Percentiles rank a stretch among this genome's conserved stretches.
phyloP scores from a whole-genome alignment of 2,113 vertebrate genomes.

The Sterrhoptilus dennistouni region DNA sequence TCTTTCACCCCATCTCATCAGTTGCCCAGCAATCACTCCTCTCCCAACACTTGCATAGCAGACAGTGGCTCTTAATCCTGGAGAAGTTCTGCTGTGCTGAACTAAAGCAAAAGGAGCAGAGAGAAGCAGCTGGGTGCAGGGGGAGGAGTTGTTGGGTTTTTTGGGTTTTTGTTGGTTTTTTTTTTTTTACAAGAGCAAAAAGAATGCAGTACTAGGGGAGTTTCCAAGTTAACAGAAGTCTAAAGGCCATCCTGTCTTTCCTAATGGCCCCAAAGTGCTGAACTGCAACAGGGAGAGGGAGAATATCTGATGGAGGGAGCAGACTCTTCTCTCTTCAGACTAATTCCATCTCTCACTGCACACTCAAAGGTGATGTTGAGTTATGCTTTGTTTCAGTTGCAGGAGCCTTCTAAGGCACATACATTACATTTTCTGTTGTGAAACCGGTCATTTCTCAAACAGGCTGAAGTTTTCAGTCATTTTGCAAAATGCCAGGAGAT shows the following conservation, averaged over 20 bases:
- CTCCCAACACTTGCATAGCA: conserved; percentile 20
- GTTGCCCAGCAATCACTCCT: conserved; percentile 45
- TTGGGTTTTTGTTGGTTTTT: background rate
- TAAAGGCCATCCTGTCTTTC: background rate
- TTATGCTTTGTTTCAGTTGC: background rate
- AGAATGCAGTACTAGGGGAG: background rate
- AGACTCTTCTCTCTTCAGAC: background rate
- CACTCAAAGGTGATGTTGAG: background rate
- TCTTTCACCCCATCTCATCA: conserved; percentile 52
- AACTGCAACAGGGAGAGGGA: background rate
- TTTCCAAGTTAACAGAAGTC: background rate
- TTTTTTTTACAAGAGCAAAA: background rate
- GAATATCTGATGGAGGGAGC: background rate
- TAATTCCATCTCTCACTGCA: background rate
- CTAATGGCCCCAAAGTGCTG: background rate
- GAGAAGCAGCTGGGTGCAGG: background rate
- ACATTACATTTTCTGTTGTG: background rate
- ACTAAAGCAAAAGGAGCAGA: background rate
- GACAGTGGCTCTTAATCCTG: background rate
- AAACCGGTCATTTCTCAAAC: background rate
- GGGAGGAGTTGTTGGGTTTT: background rate
- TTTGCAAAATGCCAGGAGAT: conserved; percentile 36
- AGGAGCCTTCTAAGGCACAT: background rate
- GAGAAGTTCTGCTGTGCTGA: background rate
- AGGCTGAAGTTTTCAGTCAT: conserved; percentile 15